These are phyloP conservation scores for Plebejus melissa DNA, from an alignment of 2,888 invertebrate species.

Conservation along the genomic window DNA sequence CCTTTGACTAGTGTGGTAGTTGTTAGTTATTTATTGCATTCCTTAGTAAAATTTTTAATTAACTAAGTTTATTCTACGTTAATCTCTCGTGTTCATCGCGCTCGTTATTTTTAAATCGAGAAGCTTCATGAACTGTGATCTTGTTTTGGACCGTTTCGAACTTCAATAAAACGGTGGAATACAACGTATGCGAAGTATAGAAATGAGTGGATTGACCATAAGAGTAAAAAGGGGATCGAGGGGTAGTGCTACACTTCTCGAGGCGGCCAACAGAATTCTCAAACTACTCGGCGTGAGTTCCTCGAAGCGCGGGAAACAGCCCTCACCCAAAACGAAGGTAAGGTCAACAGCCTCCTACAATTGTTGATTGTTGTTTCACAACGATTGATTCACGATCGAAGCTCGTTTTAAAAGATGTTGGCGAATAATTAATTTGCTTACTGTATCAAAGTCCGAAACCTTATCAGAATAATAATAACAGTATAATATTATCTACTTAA, in stretches of 20 bases:
- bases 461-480: not conserved
- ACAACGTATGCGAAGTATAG: conserved; percentile 65
- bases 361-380: conserved; percentile 31
- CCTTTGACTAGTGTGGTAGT: conserved; percentile 49
- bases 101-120: conserved; percentile 39
- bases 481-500: not conserved
- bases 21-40: conserved; percentile 54
- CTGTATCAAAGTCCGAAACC: conserved; percentile 1
- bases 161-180: conserved; percentile 61
- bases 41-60: conserved; percentile 44
- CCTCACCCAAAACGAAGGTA: conserved; percentile 76
- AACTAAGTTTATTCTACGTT: conserved; percentile 31
- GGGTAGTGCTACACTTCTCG: conserved; percentile 76
- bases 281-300: conserved; percentile 75
- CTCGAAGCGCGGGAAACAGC: conserved; percentile 77
- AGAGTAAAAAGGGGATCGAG: conserved; percentile 78
- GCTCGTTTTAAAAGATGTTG: conserved; percentile 3
- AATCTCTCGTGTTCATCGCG: conserved; percentile 40
- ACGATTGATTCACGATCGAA: conserved; percentile 24
- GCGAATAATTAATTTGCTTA: conserved; percentile 4
- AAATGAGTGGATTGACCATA: conserved; percentile 78
- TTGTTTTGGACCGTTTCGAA: conserved; percentile 63
- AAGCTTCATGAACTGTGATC: conserved; percentile 66
- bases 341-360: conserved; percentile 63
- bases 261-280: conserved; percentile 77